Percentiles rank a stretch among this genome's conserved stretches.
phyloP scores from a whole-genome alignment of 2,797 vertebrate species.

The Takifugu ocellatus region DNA sequence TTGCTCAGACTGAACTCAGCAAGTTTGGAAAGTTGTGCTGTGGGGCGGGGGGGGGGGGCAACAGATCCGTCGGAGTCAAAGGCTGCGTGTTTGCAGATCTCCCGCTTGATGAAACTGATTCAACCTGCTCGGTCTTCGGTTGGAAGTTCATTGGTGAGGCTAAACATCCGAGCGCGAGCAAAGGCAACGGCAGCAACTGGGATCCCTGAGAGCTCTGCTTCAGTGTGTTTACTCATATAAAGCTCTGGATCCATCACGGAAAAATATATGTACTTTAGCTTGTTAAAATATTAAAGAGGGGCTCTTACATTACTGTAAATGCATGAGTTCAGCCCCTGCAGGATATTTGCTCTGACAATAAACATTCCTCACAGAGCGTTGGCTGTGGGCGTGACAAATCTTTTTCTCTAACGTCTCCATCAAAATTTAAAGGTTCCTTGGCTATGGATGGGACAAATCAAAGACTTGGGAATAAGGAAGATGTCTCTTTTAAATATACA shows the following conservation, averaged over 20 bases:
- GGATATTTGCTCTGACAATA: constrained; percentile 49
- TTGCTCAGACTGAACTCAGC: neutral
- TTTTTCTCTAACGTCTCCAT: too few species aligned
- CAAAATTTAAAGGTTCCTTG: too few species aligned
- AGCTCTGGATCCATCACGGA: constrained; percentile 49
- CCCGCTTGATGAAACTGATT: constrained; percentile 19
- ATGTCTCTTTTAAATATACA: too few species aligned
- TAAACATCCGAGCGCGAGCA: constrained; percentile 13
- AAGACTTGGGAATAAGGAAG: too few species aligned
- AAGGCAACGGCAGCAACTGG: constrained; percentile 18
- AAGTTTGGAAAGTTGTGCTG: constrained; percentile 10
- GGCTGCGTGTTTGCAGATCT: constrained; percentile 12
- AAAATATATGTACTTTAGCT: constrained; percentile 56
- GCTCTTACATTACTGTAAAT: constrained; percentile 43
- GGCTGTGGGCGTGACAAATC: constrained; percentile 7
- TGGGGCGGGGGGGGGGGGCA: constrained; percentile 5
- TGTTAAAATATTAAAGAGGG: constrained; percentile 58
- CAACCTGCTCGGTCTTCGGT: constrained; percentile 9
- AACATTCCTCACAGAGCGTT: constrained; percentile 51
- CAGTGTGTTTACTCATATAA: constrained; percentile 49
- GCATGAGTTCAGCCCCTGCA: constrained; percentile 35
- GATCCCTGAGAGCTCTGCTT: constrained; percentile 28
- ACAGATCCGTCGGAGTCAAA: constrained; percentile 13
- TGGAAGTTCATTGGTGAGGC: constrained; percentile 10
- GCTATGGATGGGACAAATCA: too few species aligned